Evolutionary conservation across 2,113 vertebrate genomes (phyloP).

Genomic region (Petromus typicus): DNA sequence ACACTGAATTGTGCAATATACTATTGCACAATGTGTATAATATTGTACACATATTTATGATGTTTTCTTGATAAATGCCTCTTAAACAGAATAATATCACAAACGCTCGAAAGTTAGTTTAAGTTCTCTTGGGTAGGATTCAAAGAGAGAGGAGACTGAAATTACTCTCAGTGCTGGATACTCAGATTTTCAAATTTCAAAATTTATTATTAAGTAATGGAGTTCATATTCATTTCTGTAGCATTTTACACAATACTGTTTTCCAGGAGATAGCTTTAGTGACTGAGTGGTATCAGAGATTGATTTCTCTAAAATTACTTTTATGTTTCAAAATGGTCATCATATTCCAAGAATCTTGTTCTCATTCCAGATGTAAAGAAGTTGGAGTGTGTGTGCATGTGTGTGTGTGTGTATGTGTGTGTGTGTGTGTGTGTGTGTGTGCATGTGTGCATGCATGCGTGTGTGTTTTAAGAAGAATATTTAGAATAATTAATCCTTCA

Average conservation of each 20-base stretch:
- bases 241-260: background rate
- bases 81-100: background rate
- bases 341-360: background rate
- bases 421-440: background rate
- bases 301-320: background rate
- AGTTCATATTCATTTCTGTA: background rate
- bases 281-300: background rate
- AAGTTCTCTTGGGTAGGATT: background rate
- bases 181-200: background rate
- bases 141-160: background rate
- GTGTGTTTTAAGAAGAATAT: background rate
- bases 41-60: too few species aligned
- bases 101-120: background rate
- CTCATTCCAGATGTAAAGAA: background rate
- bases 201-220: background rate
- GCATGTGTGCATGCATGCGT: background rate
- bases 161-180: background rate
- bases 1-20: background rate
- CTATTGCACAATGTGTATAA: too few species aligned
- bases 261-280: background rate
- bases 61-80: background rate
- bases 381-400: background rate
- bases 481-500: background rate
- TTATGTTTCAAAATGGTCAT: background rate
- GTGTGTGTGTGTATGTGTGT: background rate